Evolutionary conservation across 1,140 invertebrate genomes (phyloP).

Genomic region (Pygmarrhopalites habei): DNA sequence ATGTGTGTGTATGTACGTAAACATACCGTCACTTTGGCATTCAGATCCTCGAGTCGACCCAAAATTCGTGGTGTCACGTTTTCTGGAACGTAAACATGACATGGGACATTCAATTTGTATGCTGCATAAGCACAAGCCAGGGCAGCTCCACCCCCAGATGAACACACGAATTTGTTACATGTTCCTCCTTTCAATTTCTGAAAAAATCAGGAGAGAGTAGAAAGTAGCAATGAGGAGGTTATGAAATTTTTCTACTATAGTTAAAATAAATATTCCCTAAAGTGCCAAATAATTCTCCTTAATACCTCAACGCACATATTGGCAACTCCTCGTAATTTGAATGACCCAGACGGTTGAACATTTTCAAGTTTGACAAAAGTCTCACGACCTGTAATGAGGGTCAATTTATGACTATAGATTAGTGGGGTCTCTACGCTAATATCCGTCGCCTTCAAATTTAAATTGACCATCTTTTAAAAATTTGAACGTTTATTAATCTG

Average conservation of each 20-base stretch:
- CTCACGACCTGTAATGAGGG: slow-evolving; percentile 40
- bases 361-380: slow-evolving; percentile 51
- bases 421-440: slow-evolving; percentile 44
- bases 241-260: too few relatives aligned
- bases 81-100: slow-evolving; percentile 47
- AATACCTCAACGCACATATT: slow-evolving; percentile 45
- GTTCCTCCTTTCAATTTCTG: slow-evolving; percentile 44
- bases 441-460: too few relatives aligned
- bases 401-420: slow-evolving; percentile 45
- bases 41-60: slow-evolving; percentile 42
- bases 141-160: slow-evolving; percentile 53
- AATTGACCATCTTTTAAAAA: too few relatives aligned
- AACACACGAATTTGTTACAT: slow-evolving; percentile 46
- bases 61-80: slow-evolving; percentile 45
- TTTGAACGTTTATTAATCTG: too few relatives aligned
- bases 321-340: slow-evolving; percentile 50
- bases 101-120: slow-evolving; percentile 43
- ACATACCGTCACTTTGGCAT: slow-evolving; percentile 41
- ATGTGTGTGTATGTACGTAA: too few relatives aligned
- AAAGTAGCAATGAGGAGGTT: too few relatives aligned
- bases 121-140: slow-evolving; percentile 49
- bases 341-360: slow-evolving; percentile 49
- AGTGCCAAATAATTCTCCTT: too few relatives aligned
- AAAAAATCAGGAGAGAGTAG: too few relatives aligned
- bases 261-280: too few relatives aligned